Evolutionary conservation across 2,888 invertebrate species (phyloP), one percentile per base, ranked within the genome.

Genomic region (Ptychoptera contaminata): DNA sequence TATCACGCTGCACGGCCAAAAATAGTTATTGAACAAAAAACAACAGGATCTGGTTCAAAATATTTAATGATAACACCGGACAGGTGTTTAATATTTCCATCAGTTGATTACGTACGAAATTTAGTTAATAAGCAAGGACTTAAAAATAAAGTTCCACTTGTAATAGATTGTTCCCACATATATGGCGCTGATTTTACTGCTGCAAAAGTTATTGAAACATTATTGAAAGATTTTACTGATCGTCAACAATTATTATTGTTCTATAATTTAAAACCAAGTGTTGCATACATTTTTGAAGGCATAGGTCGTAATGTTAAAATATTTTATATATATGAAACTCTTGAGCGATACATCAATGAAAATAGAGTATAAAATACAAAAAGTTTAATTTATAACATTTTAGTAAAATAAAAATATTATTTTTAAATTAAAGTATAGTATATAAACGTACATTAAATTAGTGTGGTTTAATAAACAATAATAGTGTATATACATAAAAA

Each of bases 101-200:
- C 88, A 0, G 85, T 87, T 54, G 87, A 88, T 65, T 87, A 90
- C 67, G 85, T 91, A 50, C 74, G 86, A 48, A 81, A 84, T 56
- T 72, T 86, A 48, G 86, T 91, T 48, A 84, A 80, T 49, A 88
- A 90, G 65, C 80, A 79, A 61, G 84, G 85, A 44, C 67, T 72
- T 9, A 73, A 76, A 34, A 73, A 76, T 51, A 74, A 72, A 49
- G 57, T 79, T 51, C 85, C 87, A 6, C 84, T 87, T 39, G 86
- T 88, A 35, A 77, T 88, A 46, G 87, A 90, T 66, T 88, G 88
- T 65, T 79, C 83, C 43, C 85, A 88, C 66, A 84, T 88, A 56
- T 86, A 87, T 66, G 83, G 84, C 50, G 85, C 87, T 4, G 88
- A 90, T 67, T 90, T 78, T 65, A 88, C 87, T 2, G 87, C 88